These are phyloP conservation scores for Drosophila ogumai DNA, from an alignment of 1,140 invertebrate genomes.

Conservation along the genomic window DNA sequence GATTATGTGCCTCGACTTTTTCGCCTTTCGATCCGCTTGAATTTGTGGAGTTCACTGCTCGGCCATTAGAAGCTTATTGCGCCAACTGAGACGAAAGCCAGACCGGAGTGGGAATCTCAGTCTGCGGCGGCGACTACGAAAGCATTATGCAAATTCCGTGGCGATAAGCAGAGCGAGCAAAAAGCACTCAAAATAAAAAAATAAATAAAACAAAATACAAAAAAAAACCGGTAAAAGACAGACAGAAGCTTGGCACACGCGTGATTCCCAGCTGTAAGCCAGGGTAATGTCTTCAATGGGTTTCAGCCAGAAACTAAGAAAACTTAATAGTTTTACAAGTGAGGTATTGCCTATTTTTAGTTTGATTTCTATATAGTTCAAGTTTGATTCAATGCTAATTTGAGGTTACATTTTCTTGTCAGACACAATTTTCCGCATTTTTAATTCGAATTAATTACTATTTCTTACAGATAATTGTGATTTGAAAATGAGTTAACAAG, in stretches of 20 bases:
- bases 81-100: constrained; percentile 36
- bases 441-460: constrained; percentile 1
- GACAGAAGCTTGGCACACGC: constrained; percentile 49
- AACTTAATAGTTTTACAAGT: not conserved
- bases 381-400: not conserved
- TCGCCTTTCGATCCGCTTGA: constrained; percentile 27
- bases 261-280: constrained; percentile 52
- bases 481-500: constrained; percentile 1
- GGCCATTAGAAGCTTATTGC: constrained; percentile 65
- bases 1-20: not conserved
- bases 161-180: constrained; percentile 40
- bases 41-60: constrained; percentile 37
- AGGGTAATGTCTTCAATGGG: constrained; percentile 25
- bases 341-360: not conserved
- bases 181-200: constrained; percentile 27
- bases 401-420: constrained; percentile 3
- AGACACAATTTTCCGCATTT: not conserved
- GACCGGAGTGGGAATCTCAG: constrained; percentile 35
- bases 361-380: not conserved
- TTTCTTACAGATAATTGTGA: constrained; percentile 3
- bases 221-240: constrained; percentile 44
- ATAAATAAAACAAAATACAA: not conserved
- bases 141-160: constrained; percentile 59
- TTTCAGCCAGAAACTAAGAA: not conserved
- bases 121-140: constrained; percentile 20